Evolutionary conservation across 37 sponge, comb jelly and placozoan species (phyloP), one percentile per base, ranked within the genome.

Genomic region (Eunapius fragilis): DNA sequence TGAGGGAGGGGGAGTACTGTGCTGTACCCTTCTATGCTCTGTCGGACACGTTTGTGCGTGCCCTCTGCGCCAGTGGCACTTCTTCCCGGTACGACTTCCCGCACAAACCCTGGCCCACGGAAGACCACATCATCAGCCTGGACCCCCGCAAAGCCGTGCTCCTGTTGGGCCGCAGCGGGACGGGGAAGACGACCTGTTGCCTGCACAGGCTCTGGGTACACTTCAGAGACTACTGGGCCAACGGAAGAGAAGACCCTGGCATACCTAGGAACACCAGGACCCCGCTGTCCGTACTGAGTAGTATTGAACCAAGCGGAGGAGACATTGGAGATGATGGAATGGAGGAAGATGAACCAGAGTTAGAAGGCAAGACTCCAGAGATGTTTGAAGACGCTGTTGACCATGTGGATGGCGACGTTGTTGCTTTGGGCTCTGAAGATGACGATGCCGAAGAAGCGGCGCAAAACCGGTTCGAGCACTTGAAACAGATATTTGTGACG

Each of bases 401-500:
- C 30, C 25, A 69, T 69, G 19, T 5, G 2, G 37, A 10, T 33
- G 70, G 34, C 17, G 70, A 81, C 67, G 71, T 17, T 37, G 77
- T n/a, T n/a, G n/a, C n/a, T n/a, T n/a, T n/a, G n/a, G n/a, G n/a
- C n/a, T n/a, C n/a, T n/a, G n/a, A n/a, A n/a, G n/a, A n/a, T n/a
- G n/a, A n/a, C n/a, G n/a, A 72, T 14, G 23, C 22, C 23, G 30
- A 23, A 2, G 27, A 23, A n/a, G 37, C 47, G 7, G 6, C 30
- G 3, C 7, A 76, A 9, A 7, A 2, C 2, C 68, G 74, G 3
- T 12, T 70, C 37, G 90, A 87, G 74, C 87, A 90, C 70, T 80
- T 92, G 28, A 93, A 92, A 25, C 96, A 95, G 69, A 75, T 95
- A 2, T 95, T 95, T 71, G 70, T 95, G 37, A 95, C 96, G 0